phyloP scores from a whole-genome alignment of 2,888 invertebrate species.

The Troglohyphantes excavatus region DNA sequence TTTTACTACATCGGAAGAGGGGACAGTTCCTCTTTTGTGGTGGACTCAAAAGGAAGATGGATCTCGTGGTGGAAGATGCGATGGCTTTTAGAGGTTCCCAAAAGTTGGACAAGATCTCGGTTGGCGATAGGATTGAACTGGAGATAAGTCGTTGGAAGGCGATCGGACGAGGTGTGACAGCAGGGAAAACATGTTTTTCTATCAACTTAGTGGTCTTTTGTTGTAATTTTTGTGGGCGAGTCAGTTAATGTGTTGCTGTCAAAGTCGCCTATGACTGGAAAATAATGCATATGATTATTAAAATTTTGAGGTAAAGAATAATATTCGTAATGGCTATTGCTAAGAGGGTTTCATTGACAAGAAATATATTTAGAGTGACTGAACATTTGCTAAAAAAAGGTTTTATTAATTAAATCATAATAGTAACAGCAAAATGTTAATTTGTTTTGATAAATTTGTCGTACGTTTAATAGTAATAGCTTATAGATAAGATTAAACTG shows the following conservation, averaged over 20 bases:
- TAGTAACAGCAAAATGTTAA: no score
- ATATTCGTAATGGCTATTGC: no score
- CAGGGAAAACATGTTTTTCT: neutral
- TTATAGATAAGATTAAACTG: constrained; percentile 18
- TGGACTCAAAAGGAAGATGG: constrained; percentile 56
- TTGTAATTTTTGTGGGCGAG: neutral
- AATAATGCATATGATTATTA: neutral
- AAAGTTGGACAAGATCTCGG: neutral
- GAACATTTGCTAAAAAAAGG: no score
- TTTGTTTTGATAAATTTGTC: no score
- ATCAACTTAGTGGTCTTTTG: neutral
- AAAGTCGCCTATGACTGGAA: no score
- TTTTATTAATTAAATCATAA: no score
- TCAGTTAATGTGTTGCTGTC: neutral
- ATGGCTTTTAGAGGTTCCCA: neutral
- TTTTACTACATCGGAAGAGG: constrained; percentile 11
- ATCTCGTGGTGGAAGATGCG: constrained; percentile 10
- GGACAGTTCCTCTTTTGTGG: constrained; percentile 39
- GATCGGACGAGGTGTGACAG: neutral
- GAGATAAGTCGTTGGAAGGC: neutral
- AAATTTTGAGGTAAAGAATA: no score
- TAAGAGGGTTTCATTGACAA: no score
- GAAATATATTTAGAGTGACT: no score
- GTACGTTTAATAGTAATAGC: no score
- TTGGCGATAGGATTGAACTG: constrained; percentile 12